Evolutionary conservation across 2,113 vertebrate species (phyloP), one percentile per base, ranked within the genome.

Genomic region (Podocnemis expansa): DNA sequence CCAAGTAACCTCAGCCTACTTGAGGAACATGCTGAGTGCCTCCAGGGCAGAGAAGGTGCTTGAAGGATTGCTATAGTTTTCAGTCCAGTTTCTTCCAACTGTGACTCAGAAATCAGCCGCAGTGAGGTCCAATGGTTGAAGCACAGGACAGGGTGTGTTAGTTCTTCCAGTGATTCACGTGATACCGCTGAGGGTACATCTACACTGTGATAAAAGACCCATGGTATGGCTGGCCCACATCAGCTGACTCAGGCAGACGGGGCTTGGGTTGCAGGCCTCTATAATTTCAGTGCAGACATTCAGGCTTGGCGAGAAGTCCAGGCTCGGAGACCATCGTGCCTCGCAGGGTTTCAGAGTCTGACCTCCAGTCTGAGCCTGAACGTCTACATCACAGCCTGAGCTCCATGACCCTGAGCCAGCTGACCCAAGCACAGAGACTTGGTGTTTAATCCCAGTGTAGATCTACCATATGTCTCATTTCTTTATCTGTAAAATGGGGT

Each of bases 11-110:
- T 10, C 5, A 75, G 38, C 38, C 24, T 41, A 38, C 70, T 12
- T 75, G 70, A 22, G 12, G 96, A 91, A 89, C 89, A 93, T 89
- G 73, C 19, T 89, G 84, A 63, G n/a, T 29, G 85, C 88, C 95
- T 95, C 73, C 63, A 92, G 82, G 89, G 63, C 80, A 84, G 47
- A 49, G 54, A 55, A 55, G 80, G 51, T 75, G 60, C 29, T 49
- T 92, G 76, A 92, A 91, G 84, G 76, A 19, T 54, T 84, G 88
- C 17, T 89, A 1, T 47, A 3, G 76, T 90, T n/a, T 90, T 73
- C 49, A 85, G 88, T 73, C 63, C 86, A 47, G 49, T 19, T 83
- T 78, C 3, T 34, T 63, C 84, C 79, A 82, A 43, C 5, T 75
- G 22, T 75, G 43, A 25, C 24, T 88, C 70, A 91, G 1, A 91